phyloP scores from a whole-genome alignment of 2,888 invertebrate species.

The Stenoptilia bipunctidactyla region DNA sequence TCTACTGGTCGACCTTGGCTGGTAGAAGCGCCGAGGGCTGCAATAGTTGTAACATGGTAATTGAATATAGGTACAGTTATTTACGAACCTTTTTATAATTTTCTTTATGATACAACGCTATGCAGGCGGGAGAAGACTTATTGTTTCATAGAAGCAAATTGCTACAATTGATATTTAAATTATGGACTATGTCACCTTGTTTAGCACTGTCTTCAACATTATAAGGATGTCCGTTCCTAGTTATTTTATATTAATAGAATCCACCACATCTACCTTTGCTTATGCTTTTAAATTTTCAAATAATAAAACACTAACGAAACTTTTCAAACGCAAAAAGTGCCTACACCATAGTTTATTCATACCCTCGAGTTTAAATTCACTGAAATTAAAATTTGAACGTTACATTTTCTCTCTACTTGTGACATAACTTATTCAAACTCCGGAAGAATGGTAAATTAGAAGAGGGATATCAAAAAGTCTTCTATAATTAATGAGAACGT shows the following conservation, averaged over 20 bases:
- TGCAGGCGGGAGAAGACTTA: conserved; percentile 9
- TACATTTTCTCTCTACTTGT: not conserved
- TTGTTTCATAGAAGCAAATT: conserved; percentile 52
- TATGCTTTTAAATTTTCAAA: no score
- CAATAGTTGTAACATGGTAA: no score
- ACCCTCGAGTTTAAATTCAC: not conserved
- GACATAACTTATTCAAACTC: conserved; percentile 48
- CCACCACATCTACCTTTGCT: no score
- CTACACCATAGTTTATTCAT: not conserved
- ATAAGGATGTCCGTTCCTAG: conserved; percentile 1
- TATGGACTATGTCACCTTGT: no score
- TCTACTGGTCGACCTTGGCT: not conserved
- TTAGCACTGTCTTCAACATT: no score
- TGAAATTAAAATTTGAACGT: conserved; percentile 48
- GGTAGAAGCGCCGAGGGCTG: no score
- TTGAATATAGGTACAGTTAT: no score
- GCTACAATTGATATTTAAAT: conserved; percentile 17
- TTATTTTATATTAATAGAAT: no score
- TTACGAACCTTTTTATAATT: no score
- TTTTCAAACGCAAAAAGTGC: no score
- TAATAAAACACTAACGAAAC: no score
- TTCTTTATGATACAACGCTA: not conserved
- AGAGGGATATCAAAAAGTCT: conserved; percentile 16
- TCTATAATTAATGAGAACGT: not conserved
- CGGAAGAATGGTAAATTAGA: conserved; percentile 51